These are phyloP conservation scores for Rhingia campestris DNA, from an alignment of 2,888 invertebrate species.

Conservation along the genomic window DNA sequence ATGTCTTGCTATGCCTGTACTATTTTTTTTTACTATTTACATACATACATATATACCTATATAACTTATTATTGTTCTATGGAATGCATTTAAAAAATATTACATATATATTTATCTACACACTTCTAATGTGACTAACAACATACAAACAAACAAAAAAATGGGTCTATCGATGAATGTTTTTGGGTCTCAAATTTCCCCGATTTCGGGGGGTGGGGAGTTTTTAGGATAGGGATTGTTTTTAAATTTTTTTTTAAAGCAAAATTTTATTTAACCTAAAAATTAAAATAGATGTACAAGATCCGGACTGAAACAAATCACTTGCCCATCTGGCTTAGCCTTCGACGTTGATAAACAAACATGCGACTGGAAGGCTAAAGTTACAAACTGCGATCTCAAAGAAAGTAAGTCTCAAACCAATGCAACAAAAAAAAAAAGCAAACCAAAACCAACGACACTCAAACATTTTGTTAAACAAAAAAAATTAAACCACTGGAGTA, in stretches of 20 bases:
- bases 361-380: constrained; percentile 99
- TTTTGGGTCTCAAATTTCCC: constrained; percentile 28
- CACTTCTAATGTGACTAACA: constrained; percentile 70
- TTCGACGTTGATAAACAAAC: constrained; percentile 99
- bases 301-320: constrained; percentile 97
- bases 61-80: constrained; percentile 47
- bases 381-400: constrained; percentile 97
- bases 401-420: constrained; percentile 92
- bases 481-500: constrained; percentile 66
- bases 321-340: constrained; percentile 97
- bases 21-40: constrained; percentile 41
- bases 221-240: not conserved
- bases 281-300: constrained; percentile 88
- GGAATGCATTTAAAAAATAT: constrained; percentile 62
- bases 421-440: constrained; percentile 60
- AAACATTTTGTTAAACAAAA: constrained; percentile 74
- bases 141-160: constrained; percentile 13
- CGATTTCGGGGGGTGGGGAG: not conserved
- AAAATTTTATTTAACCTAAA: constrained; percentile 53
- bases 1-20: constrained; percentile 70
- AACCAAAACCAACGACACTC: constrained; percentile 69
- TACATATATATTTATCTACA: constrained; percentile 33
- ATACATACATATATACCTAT: not conserved
- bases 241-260: constrained; percentile 17
- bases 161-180: constrained; percentile 56